phyloP scores from a whole-genome alignment of 2,797 vertebrate genomes.

The Australoheros facetus region DNA sequence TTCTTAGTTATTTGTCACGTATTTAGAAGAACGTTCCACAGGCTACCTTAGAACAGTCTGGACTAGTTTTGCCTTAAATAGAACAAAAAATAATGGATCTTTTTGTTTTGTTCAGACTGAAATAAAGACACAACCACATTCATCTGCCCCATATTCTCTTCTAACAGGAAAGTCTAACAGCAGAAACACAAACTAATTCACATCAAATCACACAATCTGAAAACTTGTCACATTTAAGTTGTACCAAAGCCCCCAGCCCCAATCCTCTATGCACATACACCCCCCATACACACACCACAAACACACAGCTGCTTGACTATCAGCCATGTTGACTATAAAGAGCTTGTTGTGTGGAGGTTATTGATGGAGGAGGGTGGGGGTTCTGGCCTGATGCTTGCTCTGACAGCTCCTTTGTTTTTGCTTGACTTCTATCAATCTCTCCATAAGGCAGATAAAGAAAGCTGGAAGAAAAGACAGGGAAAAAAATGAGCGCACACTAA shows the following conservation, averaged over 20 bases:
- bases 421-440: slow-evolving; percentile 5
- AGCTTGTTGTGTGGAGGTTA: slow-evolving; percentile 65
- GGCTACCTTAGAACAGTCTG: neutral
- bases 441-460: slow-evolving; percentile 3
- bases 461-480: neutral
- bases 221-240: neutral
- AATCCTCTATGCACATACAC: slow-evolving; percentile 6
- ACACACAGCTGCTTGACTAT: slow-evolving; percentile 64
- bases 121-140: neutral
- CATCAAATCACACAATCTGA: neutral
- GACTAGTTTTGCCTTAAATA: neutral
- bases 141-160: neutral
- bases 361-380: slow-evolving; percentile 27
- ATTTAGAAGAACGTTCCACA: neutral
- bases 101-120: neutral
- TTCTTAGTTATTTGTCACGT: neutral
- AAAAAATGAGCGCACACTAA: neutral
- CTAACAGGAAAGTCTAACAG: neutral
- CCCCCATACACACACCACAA: neutral
- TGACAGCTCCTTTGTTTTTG: slow-evolving; percentile 50
- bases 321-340: slow-evolving; percentile 64
- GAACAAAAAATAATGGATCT: neutral
- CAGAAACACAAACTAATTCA: neutral
- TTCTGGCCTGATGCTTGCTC: slow-evolving; percentile 19
- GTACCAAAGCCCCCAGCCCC: neutral